These are phyloP conservation scores for Cynaeus angustus DNA, from an alignment of 2,888 invertebrate genomes.

Conservation along the genomic window DNA sequence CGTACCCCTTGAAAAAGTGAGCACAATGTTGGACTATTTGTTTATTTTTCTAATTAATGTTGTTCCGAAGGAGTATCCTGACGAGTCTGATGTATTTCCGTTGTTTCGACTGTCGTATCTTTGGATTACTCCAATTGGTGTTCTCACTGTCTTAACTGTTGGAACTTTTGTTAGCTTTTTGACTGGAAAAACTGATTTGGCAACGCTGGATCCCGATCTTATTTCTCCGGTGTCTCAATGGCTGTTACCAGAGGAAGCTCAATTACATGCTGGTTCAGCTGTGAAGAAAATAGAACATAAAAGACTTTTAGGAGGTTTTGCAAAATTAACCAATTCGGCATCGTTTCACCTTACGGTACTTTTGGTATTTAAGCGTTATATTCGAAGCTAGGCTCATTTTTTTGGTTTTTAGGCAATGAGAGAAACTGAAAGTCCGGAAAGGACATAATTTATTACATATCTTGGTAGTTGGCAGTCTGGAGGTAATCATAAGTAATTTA, in stretches of 20 bases:
- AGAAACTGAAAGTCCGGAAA: not conserved
- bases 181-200: constrained; percentile 73
- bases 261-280: constrained; percentile 60
- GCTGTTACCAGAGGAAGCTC: constrained; percentile 65
- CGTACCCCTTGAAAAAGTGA: constrained; percentile 56
- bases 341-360: not conserved
- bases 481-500: constrained; percentile 2
- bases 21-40: not conserved
- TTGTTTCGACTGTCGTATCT: constrained; percentile 86
- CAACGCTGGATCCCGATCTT: constrained; percentile 75
- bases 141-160: constrained; percentile 78
- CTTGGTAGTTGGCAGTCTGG: not conserved
- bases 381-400: too few relatives aligned
- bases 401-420: constrained; percentile 12
- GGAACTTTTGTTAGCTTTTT: constrained; percentile 79
- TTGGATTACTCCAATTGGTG: constrained; percentile 86
- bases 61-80: constrained; percentile 58
- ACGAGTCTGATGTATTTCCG: constrained; percentile 78
- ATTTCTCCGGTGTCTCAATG: constrained; percentile 77
- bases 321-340: not conserved
- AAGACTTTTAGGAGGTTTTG: constrained; percentile 12
- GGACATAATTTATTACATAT: not conserved
- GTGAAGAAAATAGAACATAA: constrained; percentile 54
- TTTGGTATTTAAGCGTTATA: too few relatives aligned
- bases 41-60: constrained; percentile 1